Evolutionary conservation across 2,113 vertebrate species (phyloP), one percentile per base, ranked within the genome.

Genomic region (Lophura nycthemera): DNA sequence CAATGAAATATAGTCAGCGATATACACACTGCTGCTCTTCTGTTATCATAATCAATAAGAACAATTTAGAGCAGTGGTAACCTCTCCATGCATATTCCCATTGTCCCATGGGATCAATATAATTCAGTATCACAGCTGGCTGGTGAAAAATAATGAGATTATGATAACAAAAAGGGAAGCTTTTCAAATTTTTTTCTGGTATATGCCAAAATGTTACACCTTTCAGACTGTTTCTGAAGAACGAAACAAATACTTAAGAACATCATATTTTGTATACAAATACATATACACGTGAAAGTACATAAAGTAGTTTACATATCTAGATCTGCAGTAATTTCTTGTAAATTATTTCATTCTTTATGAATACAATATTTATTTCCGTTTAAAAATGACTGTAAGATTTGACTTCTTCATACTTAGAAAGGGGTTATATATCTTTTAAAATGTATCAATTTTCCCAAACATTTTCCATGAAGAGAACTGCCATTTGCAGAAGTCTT

Each of bases 111-210:
- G 86, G 94, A 95, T 64, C 89, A 84, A 92, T 84, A 90, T 69
- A 82, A 95, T 93, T 29, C 94, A 95, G 92, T 66, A 95, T 86
- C 59, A 1, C 96, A 97, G 96, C 92, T 97, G 96, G 91, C 90
- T 92, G 79, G 14, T 75, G 60, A 95, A 77, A 83, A 91, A 56
- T 94, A 88, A 96, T 89, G 94, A 93, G 90, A 94, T 94, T 93
- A 95, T 80, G 91, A 92, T 86, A 87, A 90, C 70, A 43, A 93
- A 90, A 92, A 90, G 54, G 75, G 50, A 93, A 80, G 94, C 83
- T 95, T 91, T 80, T 73, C 69, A 56, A 71, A 78, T 29, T 92
- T 88, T 91, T 95, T 89, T 79, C 70, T 71, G 52, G 40, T 17
- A 36, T 72, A 67, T 54, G 54, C 84, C 82, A 84, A 89, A 89